phyloP scores from a whole-genome alignment of 2,888 invertebrate genomes.

The Drosophila recens region DNA sequence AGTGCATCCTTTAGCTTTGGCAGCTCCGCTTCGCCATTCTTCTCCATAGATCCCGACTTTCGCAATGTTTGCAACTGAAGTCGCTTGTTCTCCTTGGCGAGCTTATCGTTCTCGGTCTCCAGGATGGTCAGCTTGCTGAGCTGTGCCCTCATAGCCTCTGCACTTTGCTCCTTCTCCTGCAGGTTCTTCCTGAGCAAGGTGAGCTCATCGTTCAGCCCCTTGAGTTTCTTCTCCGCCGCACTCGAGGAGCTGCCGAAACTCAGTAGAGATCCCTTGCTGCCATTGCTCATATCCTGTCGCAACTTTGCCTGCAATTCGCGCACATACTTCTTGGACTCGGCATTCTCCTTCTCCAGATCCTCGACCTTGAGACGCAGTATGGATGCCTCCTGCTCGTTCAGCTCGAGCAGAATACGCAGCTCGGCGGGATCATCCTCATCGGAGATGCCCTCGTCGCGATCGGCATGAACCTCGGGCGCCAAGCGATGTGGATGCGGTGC shows the following conservation, averaged over 20 bases:
- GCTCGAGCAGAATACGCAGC: conserved; percentile 92
- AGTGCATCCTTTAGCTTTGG: conserved; percentile 87
- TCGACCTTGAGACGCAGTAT: conserved; percentile 93
- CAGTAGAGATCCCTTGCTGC: conserved; percentile 63
- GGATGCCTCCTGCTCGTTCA: conserved; percentile 95
- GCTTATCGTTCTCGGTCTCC: conserved; percentile 91
- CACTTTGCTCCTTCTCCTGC: conserved; percentile 93
- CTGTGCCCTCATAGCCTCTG: conserved; percentile 91
- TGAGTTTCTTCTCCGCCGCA: conserved; percentile 80
- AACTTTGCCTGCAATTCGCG: conserved; percentile 92
- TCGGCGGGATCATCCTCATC: conserved; percentile 94
- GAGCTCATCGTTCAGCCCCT: conserved; percentile 91
- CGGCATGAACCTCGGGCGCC: conserved; percentile 89
- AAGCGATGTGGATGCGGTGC: conserved; percentile 88
- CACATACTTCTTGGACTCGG: conserved; percentile 90
- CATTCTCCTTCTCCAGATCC: conserved; percentile 92
- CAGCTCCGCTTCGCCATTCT: conserved; percentile 85
- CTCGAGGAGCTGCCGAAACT: conserved; percentile 62
- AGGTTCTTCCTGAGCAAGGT: conserved; percentile 90
- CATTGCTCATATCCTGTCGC: conserved; percentile 58
- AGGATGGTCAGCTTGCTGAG: conserved; percentile 88
- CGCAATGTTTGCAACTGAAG: conserved; percentile 87
- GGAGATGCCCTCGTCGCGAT: conserved; percentile 90
- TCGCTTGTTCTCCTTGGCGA: conserved; percentile 90
- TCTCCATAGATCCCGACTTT: conserved; percentile 78